Evolutionary conservation across 2,113 vertebrate species (phyloP), one percentile per base, ranked within the genome.

Genomic region (Hirundichthys speculiger): DNA sequence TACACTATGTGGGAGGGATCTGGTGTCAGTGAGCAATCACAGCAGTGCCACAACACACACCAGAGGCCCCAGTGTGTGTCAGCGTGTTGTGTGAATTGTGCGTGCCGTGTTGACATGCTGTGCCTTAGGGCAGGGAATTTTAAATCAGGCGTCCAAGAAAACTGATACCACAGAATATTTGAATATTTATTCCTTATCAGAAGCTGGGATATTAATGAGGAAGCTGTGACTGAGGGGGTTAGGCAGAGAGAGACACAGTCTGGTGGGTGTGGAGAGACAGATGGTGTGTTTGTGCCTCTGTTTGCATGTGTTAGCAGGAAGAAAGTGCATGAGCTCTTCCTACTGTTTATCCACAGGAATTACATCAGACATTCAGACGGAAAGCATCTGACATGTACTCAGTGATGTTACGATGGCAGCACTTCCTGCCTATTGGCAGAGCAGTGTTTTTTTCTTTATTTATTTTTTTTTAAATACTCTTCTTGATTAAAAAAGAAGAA

Each of bases 111-210:
- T 30, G 22, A 43, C 24, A 45, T 55, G 59, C 51, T 57, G 65
- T 45, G 70, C 84, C 82, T 61, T 30, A 75, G 73, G 86, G 83
- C 66, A 73, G 50, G 42, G 64, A 68, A 86, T 85, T 82, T 87
- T 51, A 82, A 86, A 82, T 79, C 69, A 70, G 80, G 57, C 64
- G 10, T 82, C 79, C 78, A 79, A 77, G 80, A 77, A 86, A 86
- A 89, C 60, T 70, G 80, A 87, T 70, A 77, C 69, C 0, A 25
- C 54, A 24, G 80, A 77, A 82, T 86, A 79, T 84, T 73, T 86
- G 67, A 79, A 81, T 85, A 86, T 85, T 73, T 88, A 73, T 74
- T 71, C 20, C 79, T 82, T 85, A 84, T 90, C 87, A 84, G 76
- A 73, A 69, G 67, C 61, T 27, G 64, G 67, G 76, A 64, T 81